phyloP scores from a whole-genome alignment of 2,113 vertebrate species.

The Conger conger region DNA sequence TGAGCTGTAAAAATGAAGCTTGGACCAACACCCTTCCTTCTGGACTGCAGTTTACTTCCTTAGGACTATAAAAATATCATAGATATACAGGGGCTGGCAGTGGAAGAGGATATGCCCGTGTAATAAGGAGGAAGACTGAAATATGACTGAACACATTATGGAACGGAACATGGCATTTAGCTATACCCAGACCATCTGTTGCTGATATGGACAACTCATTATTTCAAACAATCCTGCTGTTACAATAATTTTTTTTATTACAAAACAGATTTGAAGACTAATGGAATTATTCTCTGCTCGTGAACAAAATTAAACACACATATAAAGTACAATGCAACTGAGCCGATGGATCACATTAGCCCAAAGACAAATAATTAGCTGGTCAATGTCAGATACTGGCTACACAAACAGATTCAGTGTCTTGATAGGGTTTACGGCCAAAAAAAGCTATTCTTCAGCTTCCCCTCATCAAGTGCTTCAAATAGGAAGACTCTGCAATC shows the following conservation, averaged over 20 bases:
- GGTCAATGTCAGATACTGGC: neutral
- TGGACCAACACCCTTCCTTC: neutral
- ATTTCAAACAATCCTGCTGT: neutral
- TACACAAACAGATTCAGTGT: neutral
- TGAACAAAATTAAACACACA: neutral
- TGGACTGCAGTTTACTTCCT: neutral
- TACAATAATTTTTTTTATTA: no score
- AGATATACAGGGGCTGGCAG: neutral
- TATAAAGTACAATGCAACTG: neutral
- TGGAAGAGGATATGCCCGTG: neutral
- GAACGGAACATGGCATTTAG: neutral
- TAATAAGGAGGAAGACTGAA: neutral
- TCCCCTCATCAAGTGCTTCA: slow-evolving; percentile 32
- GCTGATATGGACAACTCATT: neutral
- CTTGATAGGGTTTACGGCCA: neutral
- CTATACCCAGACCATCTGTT: neutral
- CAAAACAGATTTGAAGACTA: neutral
- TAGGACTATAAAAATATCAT: neutral
- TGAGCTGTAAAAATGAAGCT: neutral
- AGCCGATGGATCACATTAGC: neutral
- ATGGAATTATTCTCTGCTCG: neutral
- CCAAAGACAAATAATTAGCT: slow-evolving; percentile 5
- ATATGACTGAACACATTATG: neutral
- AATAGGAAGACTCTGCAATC: slow-evolving; percentile 23
- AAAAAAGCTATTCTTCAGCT: neutral